Percentiles rank a stretch among this genome's conserved stretches.
phyloP scores from a whole-genome alignment of 2,888 invertebrate species.

The Sceliomorpha sp. region DNA sequence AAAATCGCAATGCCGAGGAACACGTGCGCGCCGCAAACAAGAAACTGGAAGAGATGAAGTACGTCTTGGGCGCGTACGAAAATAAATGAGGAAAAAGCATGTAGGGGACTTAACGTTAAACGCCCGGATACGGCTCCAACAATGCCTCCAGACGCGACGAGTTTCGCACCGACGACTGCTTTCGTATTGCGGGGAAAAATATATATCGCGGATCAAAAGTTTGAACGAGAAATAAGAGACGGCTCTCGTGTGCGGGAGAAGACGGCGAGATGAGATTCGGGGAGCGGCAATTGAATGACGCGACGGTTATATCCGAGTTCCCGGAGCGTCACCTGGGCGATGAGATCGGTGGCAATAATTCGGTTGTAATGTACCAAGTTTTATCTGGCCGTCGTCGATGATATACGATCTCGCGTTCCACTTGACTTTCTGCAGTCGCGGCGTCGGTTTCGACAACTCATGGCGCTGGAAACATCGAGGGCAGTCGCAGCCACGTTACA shows the following conservation, averaged over 20 bases:
- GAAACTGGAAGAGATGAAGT: conserved; percentile 31
- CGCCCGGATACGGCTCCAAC: conserved; percentile 7
- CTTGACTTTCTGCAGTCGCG: conserved; percentile 21
- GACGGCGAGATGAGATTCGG: too few relatives aligned
- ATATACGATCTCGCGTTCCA: conserved; percentile 42
- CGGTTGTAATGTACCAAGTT: conserved; percentile 44
- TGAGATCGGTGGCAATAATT: conserved; percentile 30
- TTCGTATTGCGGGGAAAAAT: conserved; percentile 17
- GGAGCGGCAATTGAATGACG: conserved; percentile 39
- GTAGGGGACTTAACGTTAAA: conserved; percentile 16
- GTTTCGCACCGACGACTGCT: conserved; percentile 22
- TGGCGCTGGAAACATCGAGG: conserved; percentile 19
- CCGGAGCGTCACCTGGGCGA: conserved; percentile 30
- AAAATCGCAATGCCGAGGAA: conserved; percentile 42
- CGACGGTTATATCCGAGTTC: conserved; percentile 31
- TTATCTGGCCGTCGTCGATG: conserved; percentile 42
- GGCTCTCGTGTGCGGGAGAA: too few relatives aligned
- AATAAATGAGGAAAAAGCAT: conserved; percentile 39
- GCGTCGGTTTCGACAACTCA: conserved; percentile 25
- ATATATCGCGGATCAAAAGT: conserved; percentile 27
- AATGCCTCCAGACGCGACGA: conserved; percentile 6
- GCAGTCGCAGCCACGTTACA: conserved; percentile 48
- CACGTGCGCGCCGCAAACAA: conserved; percentile 45
- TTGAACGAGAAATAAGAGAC: conserved; percentile 25
- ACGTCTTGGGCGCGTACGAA: conserved; percentile 21